Percentiles rank a stretch among this genome's conserved stretches.
These are phyloP conservation scores for Chroicocephalus ridibundus DNA, from an alignment of 2,113 vertebrate genomes.

Conservation along the genomic window DNA sequence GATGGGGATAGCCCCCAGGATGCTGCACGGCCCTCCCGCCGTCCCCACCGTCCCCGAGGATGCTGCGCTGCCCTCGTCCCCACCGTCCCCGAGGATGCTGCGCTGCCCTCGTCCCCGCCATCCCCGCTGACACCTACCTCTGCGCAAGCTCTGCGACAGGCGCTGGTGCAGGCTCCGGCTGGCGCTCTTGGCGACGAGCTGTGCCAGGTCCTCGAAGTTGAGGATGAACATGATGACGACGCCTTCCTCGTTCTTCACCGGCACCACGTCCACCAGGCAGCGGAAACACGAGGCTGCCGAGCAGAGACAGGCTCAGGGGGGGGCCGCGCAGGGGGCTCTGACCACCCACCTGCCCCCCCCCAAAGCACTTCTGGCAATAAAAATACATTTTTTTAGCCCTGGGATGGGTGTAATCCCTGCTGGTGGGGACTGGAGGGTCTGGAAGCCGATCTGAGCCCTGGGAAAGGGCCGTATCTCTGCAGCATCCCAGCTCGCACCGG, in stretches of 20 bases:
- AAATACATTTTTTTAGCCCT: background rate
- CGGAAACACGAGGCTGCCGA: conserved; percentile 87
- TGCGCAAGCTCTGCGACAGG: conserved; percentile 80
- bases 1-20: background rate
- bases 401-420: background rate
- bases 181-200: conserved; percentile 78
- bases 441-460: background rate
- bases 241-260: conserved; percentile 93
- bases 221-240: conserved; percentile 98
- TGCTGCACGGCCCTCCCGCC: fast-evolving
- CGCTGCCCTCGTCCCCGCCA: no score
- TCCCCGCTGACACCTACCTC: conserved; percentile 62
- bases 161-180: conserved; percentile 82
- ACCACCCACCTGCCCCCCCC: background rate
- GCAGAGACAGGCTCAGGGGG: background rate
- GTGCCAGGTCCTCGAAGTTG: conserved; percentile 89
- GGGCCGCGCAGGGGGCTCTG: no score
- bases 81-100: no score
- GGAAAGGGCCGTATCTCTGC: background rate
- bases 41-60: background rate
- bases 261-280: conserved; percentile 93
- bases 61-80: background rate
- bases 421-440: background rate
- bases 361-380: background rate
- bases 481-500: background rate